Percentiles rank a stretch among this genome's conserved stretches.
These are phyloP conservation scores for Drosophila fulvimacula DNA, from an alignment of 2,888 invertebrate species.

Conservation along the genomic window DNA sequence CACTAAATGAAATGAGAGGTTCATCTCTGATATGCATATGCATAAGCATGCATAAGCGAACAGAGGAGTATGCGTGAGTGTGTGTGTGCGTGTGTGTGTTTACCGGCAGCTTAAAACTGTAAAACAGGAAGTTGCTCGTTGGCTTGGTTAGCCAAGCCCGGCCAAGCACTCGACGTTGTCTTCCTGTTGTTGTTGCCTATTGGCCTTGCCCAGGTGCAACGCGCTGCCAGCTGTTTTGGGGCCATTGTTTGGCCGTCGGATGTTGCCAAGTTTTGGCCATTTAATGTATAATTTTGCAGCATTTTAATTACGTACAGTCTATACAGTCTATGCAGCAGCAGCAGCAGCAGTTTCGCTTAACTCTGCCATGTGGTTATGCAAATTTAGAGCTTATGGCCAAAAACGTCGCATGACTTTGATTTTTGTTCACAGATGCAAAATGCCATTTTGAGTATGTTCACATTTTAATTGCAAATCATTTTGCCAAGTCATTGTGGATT, in stretches of 20 bases:
- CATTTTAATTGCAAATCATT: slow-evolving; percentile 62
- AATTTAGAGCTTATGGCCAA: slow-evolving; percentile 58
- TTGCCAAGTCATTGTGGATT: slow-evolving; percentile 37
- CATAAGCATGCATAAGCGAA: slow-evolving; percentile 32
- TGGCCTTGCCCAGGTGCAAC: slow-evolving; percentile 69
- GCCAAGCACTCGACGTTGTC: slow-evolving; percentile 66
- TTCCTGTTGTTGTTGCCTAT: slow-evolving; percentile 42
- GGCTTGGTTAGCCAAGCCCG: slow-evolving; percentile 78
- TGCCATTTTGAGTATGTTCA: slow-evolving; percentile 40
- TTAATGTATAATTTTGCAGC: slow-evolving; percentile 78
- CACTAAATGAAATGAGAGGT: slow-evolving; percentile 14
- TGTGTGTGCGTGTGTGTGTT: slow-evolving; percentile 40
- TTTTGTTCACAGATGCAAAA: slow-evolving; percentile 49
- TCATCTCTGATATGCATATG: slow-evolving; percentile 54
- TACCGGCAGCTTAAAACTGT: slow-evolving; percentile 69
- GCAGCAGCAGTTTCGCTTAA: slow-evolving; percentile 10
- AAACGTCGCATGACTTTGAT: slow-evolving; percentile 67
- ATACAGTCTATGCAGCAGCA: slow-evolving; percentile 1
- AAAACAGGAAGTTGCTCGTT: slow-evolving; percentile 79
- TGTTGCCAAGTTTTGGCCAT: slow-evolving; percentile 73
- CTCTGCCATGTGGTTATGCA: slow-evolving; percentile 65
- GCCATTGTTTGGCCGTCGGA: slow-evolving; percentile 75
- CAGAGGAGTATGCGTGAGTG: slow-evolving; percentile 16
- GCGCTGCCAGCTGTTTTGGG: slow-evolving; percentile 71
- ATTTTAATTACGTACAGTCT: slow-evolving; percentile 69